Conservation (phyloP, 2,888 invertebrate genomes). For the Phrixothrix hirtus region DNA sequence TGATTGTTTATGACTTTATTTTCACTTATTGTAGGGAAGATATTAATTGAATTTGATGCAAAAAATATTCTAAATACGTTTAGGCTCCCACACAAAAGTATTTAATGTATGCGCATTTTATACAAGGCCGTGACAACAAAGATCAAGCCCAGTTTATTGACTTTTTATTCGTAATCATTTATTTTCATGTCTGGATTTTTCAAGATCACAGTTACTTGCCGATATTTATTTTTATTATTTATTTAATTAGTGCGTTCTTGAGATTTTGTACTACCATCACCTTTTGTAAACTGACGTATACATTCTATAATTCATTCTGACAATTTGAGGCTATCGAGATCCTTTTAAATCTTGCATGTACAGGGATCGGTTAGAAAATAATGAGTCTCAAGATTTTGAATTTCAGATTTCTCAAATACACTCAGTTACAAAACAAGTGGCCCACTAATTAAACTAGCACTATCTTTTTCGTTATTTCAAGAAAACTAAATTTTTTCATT, state of each 20-base stretch:
- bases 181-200: constrained; percentile 40
- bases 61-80: background rate
- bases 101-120: constrained; percentile 21
- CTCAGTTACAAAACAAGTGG: too few species aligned
- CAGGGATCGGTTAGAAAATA: too few species aligned
- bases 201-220: constrained; percentile 36
- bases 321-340: too few species aligned
- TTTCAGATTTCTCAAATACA: too few species aligned
- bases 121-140: constrained; percentile 36
- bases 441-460: too few species aligned
- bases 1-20: constrained; percentile 34
- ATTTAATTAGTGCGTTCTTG: constrained; percentile 18
- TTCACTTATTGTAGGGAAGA: constrained; percentile 25
- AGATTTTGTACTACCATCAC: constrained; percentile 12
- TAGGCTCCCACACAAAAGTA: background rate
- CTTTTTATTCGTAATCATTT: constrained; percentile 38
- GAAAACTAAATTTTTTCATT: too few species aligned
- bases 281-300: too few species aligned
- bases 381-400: background rate
- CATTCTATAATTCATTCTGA: too few species aligned
- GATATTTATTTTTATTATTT: constrained; percentile 30
- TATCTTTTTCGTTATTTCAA: too few species aligned
- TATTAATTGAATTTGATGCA: too few species aligned
- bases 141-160: constrained; percentile 38
- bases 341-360: too few species aligned